These are phyloP conservation scores for Boulengeromyrus knoepffleri DNA, from an alignment of 2,113 vertebrate genomes.

Conservation along the genomic window DNA sequence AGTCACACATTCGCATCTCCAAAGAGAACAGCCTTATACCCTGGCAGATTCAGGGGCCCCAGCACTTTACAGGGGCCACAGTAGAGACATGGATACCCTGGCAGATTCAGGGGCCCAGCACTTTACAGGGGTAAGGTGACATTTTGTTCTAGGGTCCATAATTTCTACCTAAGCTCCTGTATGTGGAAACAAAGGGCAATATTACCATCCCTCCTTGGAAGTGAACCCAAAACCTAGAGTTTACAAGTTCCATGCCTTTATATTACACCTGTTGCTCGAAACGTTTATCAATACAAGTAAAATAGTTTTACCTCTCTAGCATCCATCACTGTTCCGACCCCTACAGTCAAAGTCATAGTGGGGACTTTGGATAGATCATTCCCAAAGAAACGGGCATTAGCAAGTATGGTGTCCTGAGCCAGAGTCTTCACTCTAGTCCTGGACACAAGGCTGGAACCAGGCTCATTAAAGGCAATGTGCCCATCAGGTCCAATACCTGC, in stretches of 20 bases:
- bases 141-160: not conserved
- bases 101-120: not conserved
- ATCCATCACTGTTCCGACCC: conserved; percentile 96
- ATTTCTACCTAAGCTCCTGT: not conserved
- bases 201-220: not conserved
- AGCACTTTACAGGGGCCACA: not conserved
- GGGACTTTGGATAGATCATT: conserved; percentile 87
- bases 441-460: conserved; percentile 89
- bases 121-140: not conserved
- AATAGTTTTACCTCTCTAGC: conserved; percentile 80
- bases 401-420: conserved; percentile 90
- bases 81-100: not conserved
- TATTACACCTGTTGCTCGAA: not conserved
- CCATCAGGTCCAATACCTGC: conserved; percentile 93
- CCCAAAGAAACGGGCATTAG: conserved; percentile 90
- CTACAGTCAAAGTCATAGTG: conserved; percentile 91
- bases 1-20: too few relatives aligned
- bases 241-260: too few relatives aligned
- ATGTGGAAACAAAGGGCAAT: not conserved
- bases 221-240: not conserved
- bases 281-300: not conserved
- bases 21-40: not conserved
- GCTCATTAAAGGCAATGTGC: conserved; percentile 96
- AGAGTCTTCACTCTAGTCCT: conserved; percentile 91
- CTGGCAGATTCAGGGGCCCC: not conserved